Percentiles rank a stretch among this genome's conserved stretches.
These are phyloP conservation scores for Brachionus asplanchnoidis DNA, from an alignment of 1,140 invertebrate species.

Conservation along the genomic window DNA sequence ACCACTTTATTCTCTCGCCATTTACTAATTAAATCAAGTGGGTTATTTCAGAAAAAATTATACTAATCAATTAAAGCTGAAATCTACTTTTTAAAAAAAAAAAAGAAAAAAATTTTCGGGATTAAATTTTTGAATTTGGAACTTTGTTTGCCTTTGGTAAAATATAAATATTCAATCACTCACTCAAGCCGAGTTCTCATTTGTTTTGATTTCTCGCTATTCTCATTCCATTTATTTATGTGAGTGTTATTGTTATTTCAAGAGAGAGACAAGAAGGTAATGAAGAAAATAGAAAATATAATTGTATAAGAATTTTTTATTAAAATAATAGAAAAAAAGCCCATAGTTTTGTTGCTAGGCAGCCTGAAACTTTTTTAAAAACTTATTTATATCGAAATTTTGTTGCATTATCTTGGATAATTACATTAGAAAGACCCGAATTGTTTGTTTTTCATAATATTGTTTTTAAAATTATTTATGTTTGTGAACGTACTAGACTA, in stretches of 20 bases:
- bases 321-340: conserved; percentile 27
- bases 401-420: conserved; percentile 7
- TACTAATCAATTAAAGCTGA: not conserved
- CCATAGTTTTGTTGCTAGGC: conserved; percentile 2
- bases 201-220: not conserved
- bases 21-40: not conserved
- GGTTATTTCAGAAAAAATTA: not conserved
- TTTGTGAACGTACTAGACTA: not conserved
- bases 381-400: not conserved
- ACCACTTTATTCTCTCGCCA: not conserved
- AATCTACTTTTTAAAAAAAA: not conserved
- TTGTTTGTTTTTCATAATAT: not conserved
- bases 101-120: not conserved
- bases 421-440: not conserved
- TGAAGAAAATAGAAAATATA: not conserved
- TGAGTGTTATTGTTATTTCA: conserved; percentile 16
- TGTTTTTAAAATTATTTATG: not conserved
- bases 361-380: not conserved
- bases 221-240: not conserved
- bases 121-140: not conserved
- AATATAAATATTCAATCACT: not conserved
- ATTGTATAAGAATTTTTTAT: conserved; percentile 38
- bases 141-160: conserved; percentile 1
- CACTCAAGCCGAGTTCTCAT: not conserved
- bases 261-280: conserved; percentile 17